Conservation (phyloP, 2,113 vertebrate species). For the Cygnus buccinator region DNA sequence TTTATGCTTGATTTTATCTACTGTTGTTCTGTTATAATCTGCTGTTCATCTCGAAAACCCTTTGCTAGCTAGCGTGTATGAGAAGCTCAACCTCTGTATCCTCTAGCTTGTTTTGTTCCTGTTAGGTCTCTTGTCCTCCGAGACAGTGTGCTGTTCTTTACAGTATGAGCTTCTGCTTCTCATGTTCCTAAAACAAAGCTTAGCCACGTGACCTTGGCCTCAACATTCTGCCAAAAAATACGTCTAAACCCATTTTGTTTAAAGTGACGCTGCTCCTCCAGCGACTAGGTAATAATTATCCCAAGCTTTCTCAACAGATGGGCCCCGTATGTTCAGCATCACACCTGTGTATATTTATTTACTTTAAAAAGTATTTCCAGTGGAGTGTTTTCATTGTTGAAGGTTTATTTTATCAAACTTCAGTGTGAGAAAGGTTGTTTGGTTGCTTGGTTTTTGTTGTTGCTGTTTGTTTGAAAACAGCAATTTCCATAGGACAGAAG, state of each 20-base stretch:
- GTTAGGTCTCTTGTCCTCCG: not conserved
- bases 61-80: not conserved
- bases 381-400: not conserved
- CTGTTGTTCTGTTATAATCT: not conserved
- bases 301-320: not conserved
- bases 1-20: not conserved
- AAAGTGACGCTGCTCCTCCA: not conserved
- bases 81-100: not conserved
- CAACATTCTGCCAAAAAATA: not conserved
- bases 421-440: not conserved
- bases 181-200: not conserved
- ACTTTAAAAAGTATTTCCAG: not conserved
- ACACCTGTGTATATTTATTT: not conserved
- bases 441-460: too few relatives aligned
- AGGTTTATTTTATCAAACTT: not conserved
- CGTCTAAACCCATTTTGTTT: not conserved
- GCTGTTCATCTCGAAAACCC: not conserved
- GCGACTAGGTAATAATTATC: not conserved
- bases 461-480: not conserved
- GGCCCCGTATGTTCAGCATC: not conserved
- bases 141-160: not conserved
- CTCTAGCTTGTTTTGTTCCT: not conserved
- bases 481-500: not conserved
- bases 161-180: not conserved
- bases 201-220: not conserved